These are phyloP conservation scores for Ia io DNA, from an alignment of 2,113 vertebrate species.

Conservation along the genomic window DNA sequence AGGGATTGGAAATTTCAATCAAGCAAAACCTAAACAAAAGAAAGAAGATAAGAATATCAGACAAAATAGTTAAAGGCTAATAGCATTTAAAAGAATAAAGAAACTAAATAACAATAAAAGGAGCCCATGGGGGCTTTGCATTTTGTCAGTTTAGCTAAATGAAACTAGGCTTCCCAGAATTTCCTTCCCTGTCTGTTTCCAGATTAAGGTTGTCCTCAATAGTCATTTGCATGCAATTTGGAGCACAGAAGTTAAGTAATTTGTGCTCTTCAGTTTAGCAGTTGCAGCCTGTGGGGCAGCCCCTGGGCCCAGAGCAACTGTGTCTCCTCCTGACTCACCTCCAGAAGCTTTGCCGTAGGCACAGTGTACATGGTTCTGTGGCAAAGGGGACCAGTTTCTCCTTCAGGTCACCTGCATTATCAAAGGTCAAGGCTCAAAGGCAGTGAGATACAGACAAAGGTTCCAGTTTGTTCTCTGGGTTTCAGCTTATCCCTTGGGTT, in stretches of 20 bases:
- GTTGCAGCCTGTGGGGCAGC: neutral
- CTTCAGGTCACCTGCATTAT: neutral
- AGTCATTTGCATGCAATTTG: conserved; percentile 6
- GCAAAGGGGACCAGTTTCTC: neutral
- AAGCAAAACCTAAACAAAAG: neutral
- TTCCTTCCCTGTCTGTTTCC: neutral
- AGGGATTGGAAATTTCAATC: neutral
- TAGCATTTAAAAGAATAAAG: neutral
- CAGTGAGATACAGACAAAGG: neutral
- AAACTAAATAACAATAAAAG: neutral
- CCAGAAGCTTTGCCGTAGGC: neutral
- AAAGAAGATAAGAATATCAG: neutral
- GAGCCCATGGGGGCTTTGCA: neutral
- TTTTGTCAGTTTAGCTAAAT: neutral
- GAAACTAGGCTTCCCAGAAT: neutral
- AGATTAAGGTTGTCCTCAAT: neutral
- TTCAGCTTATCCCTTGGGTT: neutral
- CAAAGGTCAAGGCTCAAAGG: neutral
- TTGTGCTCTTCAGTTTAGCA: neutral
- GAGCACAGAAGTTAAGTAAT: neutral
- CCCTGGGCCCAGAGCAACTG: neutral
- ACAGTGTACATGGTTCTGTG: neutral
- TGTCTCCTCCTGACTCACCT: neutral
- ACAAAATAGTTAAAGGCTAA: neutral
- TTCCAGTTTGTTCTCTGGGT: neutral